Evolutionary conservation across 2,888 invertebrate genomes (phyloP).

Genomic region (Fragum fragum): DNA sequence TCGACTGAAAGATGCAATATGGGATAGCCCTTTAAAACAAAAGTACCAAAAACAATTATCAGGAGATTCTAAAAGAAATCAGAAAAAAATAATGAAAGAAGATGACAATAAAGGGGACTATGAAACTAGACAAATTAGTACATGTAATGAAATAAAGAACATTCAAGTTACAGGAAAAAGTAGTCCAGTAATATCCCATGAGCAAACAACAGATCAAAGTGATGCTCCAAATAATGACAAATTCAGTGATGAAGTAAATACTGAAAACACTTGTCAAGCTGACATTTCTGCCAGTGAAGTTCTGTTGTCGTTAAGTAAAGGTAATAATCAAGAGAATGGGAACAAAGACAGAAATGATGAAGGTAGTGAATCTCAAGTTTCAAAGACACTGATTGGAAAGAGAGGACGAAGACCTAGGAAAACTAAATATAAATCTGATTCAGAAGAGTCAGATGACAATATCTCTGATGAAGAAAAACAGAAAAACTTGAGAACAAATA

Average conservation of each 20-base stretch:
- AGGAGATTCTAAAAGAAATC: background rate
- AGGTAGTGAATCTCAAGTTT: background rate
- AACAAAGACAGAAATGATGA: background rate
- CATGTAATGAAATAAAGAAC: background rate
- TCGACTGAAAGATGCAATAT: background rate
- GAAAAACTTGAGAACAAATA: background rate
- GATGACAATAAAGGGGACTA: background rate
- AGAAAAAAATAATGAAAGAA: background rate
- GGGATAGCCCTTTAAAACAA: constrained; percentile 21
- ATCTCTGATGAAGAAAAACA: background rate
- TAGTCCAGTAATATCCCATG: background rate
- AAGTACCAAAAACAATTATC: background rate
- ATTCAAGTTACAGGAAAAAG: background rate
- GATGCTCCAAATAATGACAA: background rate
- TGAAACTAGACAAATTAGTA: background rate
- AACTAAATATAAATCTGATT: background rate
- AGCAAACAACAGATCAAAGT: background rate
- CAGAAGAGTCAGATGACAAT: background rate
- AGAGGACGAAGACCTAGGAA: background rate
- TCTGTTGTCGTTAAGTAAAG: constrained; percentile 38
- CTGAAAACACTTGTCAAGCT: constrained; percentile 20
- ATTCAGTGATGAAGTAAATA: background rate
- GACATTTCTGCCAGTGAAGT: constrained; percentile 46
- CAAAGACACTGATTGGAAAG: background rate
- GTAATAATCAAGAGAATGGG: background rate